phyloP scores from a whole-genome alignment of 2,888 invertebrate species.

The Parnassius apollo region DNA sequence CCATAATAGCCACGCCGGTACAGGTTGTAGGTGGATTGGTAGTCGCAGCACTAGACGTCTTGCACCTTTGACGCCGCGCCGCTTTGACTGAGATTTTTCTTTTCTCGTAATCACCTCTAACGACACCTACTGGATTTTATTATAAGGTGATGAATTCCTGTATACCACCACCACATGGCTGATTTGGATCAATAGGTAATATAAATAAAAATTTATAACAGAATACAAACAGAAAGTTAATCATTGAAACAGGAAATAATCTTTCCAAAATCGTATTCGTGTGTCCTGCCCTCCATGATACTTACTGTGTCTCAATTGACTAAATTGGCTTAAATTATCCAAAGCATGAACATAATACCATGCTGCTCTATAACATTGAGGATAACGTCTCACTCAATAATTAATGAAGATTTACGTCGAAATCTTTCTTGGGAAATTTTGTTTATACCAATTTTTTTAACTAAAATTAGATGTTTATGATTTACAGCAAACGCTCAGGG shows the following conservation, averaged over 20 bases:
- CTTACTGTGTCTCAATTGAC: slow-evolving; percentile 59
- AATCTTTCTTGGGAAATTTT: slow-evolving; percentile 29
- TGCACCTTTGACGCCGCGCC: too few relatives aligned
- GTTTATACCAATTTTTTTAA: too few relatives aligned
- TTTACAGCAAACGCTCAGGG: too few relatives aligned
- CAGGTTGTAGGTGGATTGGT: too few relatives aligned
- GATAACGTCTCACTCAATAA: slow-evolving; percentile 42
- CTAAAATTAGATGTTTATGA: too few relatives aligned
- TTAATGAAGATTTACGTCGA: slow-evolving; percentile 26
- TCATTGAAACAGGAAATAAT: slow-evolving; percentile 22
- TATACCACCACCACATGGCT: too few relatives aligned
- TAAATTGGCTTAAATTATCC: slow-evolving; percentile 67
- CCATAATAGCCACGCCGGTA: too few relatives aligned
- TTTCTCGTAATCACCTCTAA: too few relatives aligned
- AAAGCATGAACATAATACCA: slow-evolving; percentile 45
- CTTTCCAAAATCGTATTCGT: slow-evolving; percentile 23
- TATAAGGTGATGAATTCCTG: too few relatives aligned
- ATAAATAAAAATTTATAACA: neutral
- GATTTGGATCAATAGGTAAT: neutral
- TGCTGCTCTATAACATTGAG: slow-evolving; percentile 47
- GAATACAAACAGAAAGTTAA: neutral
- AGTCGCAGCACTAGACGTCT: too few relatives aligned
- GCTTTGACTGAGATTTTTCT: too few relatives aligned
- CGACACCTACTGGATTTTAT: too few relatives aligned
- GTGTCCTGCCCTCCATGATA: slow-evolving; percentile 23